Conservation (phyloP, 2,113 vertebrate genomes). For the Plecturocebus donacophilus region DNA sequence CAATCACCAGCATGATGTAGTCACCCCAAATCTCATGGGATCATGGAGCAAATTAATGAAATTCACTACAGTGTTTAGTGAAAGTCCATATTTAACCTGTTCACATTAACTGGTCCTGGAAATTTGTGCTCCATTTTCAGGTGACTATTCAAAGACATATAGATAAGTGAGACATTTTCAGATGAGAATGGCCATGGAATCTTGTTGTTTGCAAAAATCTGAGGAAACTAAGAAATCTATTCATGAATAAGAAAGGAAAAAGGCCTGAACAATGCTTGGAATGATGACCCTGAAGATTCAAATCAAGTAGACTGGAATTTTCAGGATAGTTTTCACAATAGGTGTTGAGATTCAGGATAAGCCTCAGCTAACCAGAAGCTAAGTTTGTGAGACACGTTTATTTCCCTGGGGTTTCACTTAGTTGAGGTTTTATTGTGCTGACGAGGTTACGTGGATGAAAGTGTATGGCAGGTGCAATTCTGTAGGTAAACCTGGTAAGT, state of each 20-base stretch:
- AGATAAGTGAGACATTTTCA: background rate
- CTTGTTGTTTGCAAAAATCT: background rate
- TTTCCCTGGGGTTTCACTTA: background rate
- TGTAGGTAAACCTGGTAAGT: background rate
- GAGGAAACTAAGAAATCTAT: background rate
- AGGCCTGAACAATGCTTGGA: background rate
- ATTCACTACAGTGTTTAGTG: background rate
- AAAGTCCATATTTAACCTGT: background rate
- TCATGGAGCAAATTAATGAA: background rate
- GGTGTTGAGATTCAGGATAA: background rate
- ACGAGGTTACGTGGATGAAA: background rate
- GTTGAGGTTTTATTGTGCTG: background rate
- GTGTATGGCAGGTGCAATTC: background rate
- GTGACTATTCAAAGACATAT: background rate
- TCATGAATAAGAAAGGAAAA: background rate
- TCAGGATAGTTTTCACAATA: background rate
- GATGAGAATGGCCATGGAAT: background rate
- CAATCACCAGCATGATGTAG: background rate
- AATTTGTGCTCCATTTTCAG: background rate
- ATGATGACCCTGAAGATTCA: background rate
- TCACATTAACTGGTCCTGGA: background rate
- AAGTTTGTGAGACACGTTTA: background rate
- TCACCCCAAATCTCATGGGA: background rate
- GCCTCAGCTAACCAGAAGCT: background rate
- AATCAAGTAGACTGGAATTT: background rate